phyloP scores from a whole-genome alignment of 2,113 vertebrate genomes.

The Neolamprologus devosi region DNA sequence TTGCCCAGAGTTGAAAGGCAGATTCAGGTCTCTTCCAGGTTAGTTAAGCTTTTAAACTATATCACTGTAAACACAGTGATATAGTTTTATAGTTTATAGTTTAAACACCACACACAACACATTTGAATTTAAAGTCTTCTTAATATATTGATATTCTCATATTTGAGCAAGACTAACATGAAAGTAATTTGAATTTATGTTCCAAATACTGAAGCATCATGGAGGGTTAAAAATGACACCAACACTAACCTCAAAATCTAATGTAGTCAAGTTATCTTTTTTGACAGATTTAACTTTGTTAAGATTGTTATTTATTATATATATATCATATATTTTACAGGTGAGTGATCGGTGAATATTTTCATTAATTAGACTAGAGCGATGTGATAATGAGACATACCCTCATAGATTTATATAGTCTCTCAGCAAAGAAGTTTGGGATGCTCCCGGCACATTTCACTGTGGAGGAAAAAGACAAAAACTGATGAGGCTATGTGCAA shows the following conservation, averaged over 20 bases:
- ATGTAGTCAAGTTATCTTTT: not conserved
- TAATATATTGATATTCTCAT: not conserved
- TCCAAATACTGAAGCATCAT: not conserved
- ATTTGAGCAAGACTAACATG: not conserved
- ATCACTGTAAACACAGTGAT: not conserved
- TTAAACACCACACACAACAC: no score
- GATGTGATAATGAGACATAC: slow-evolving; percentile 51
- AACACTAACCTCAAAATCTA: not conserved
- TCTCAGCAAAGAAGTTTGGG: slow-evolving; percentile 86
- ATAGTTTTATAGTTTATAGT: no score
- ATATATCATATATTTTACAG: not conserved
- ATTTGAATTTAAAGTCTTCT: not conserved
- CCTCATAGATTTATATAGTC: slow-evolving; percentile 84
- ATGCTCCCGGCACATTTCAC: slow-evolving; percentile 84
- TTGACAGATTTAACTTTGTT: not conserved
- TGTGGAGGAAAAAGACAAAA: slow-evolving; percentile 37
- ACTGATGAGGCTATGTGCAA: not conserved
- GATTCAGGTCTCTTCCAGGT: not conserved
- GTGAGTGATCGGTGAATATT: not conserved
- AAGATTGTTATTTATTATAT: not conserved
- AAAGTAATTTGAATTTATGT: not conserved
- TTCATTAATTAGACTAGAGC: not conserved
- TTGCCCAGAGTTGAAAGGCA: not conserved
- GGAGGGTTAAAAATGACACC: not conserved
- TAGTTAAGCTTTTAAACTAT: not conserved